Evolutionary conservation across 1,140 invertebrate species (phyloP), one percentile per base, ranked within the genome.

Genomic region (Caenorhabditis brenneri): DNA sequence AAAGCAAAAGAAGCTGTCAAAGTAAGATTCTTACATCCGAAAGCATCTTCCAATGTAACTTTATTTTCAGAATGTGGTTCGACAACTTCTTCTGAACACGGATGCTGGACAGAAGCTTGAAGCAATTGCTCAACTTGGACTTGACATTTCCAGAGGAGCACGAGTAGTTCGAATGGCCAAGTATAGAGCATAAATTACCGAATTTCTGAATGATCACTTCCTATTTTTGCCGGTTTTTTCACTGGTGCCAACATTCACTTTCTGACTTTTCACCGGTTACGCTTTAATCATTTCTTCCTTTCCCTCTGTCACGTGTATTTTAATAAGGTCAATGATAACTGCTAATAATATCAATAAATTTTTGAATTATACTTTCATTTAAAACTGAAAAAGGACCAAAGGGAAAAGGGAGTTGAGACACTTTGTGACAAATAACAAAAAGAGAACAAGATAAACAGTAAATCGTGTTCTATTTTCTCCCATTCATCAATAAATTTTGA

Each of bases 1-100:
- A 84, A 80, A 53, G 83, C 83, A 6, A 84, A 58, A 51, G 78
- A 84, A 42, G 48, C 74, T 19, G 80, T 84, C 36, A 79, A 84
- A 39, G 36, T 79, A 31, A 79, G 58, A 53, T 31, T 58, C 22
- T 58, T 29, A n/a, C 82, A 9, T 33, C 39, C 10, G 46, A 42
- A 81, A 15, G 7, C 24, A 36, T 33, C n/a, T 10, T 48, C 24
- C 4, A 24, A 39, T 48, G 15, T 22, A 49, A 79, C 12, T 51
- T 24, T 9, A 15, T 53, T 80, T 82, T 58, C 55, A 82, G 81
- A 60, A 74, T 74, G 65, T 74, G 2, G 65, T 74, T 24, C 65
- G 65, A 9, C 65, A 42, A 46, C 65, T 74, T 49, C 81, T 82
- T n/a, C 27, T 82, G 9, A 69, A 46, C 27, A 48, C 36, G 0